Conservation (phyloP, 1,140 invertebrate species). For the Drosophila athabasca region DNA sequence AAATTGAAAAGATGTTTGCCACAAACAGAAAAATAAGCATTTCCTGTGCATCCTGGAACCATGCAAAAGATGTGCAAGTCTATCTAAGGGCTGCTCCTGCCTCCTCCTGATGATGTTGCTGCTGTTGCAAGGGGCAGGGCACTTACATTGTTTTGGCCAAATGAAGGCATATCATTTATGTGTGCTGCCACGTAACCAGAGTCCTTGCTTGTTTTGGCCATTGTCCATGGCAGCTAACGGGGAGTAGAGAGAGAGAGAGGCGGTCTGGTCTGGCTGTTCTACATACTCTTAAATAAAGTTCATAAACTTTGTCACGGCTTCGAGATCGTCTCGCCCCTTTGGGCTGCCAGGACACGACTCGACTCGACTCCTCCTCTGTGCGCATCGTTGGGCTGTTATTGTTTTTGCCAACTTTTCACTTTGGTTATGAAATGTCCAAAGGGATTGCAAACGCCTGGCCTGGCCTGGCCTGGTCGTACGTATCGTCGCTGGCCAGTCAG, state of each 20-base stretch:
- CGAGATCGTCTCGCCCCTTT: background rate
- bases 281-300: conserved; percentile 4
- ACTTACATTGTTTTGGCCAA: conserved; percentile 53
- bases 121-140: no score
- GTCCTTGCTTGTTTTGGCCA: background rate
- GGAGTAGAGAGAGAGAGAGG: conserved; percentile 22
- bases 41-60: no score
- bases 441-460: background rate
- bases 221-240: conserved; percentile 23
- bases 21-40: no score
- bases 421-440: conserved; percentile 57
- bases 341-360: conserved; percentile 21
- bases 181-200: conserved; percentile 21
- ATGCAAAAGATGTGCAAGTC: no score
- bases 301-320: conserved; percentile 30
- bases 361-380: background rate
- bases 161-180: conserved; percentile 55
- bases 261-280: background rate
- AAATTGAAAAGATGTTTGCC: no score
- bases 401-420: conserved; percentile 52
- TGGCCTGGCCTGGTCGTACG: no score
- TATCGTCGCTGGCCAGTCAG: conserved; percentile 15
- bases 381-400: conserved; percentile 35
- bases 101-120: background rate
- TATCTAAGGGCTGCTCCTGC: background rate